Conservation (phyloP, 2,888 invertebrate species). For the Agelastica alni region DNA sequence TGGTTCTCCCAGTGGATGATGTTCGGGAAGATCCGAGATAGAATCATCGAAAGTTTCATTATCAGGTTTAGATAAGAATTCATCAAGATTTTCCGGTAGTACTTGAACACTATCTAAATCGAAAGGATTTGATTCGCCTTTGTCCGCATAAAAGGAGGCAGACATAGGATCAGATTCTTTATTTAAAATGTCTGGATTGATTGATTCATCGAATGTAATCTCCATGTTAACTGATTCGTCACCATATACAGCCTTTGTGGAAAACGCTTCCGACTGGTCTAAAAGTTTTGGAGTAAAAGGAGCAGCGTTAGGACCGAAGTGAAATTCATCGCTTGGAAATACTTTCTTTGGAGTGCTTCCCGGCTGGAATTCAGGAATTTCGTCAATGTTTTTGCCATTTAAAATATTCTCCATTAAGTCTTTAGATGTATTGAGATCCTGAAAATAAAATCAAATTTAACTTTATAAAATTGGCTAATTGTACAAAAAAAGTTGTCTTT, state of each 20-base stretch:
- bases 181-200: constrained; percentile 37
- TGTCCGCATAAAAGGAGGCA: constrained; percentile 68
- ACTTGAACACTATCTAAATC: constrained; percentile 65
- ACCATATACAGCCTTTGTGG: constrained; percentile 60
- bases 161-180: constrained; percentile 68
- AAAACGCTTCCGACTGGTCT: constrained; percentile 59
- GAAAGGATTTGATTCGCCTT: constrained; percentile 58
- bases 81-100: constrained; percentile 60
- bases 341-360: constrained; percentile 41
- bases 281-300: constrained; percentile 54
- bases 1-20: constrained; percentile 37
- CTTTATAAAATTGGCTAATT: neutral
- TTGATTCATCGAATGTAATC: constrained; percentile 38
- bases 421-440: constrained; percentile 46
- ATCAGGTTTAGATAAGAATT: constrained; percentile 42
- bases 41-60: constrained; percentile 39
- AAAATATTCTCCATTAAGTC: constrained; percentile 53
- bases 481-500: no score
- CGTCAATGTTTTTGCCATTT: constrained; percentile 56
- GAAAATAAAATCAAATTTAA: constrained; percentile 12
- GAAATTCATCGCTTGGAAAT: constrained; percentile 59
- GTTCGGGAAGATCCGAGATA: constrained; percentile 48
- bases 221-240: constrained; percentile 56
- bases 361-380: constrained; percentile 54
- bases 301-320: constrained; percentile 66